Evolutionary conservation across 2,113 vertebrate genomes (phyloP).

Genomic region (Bothrops jararaca): DNA sequence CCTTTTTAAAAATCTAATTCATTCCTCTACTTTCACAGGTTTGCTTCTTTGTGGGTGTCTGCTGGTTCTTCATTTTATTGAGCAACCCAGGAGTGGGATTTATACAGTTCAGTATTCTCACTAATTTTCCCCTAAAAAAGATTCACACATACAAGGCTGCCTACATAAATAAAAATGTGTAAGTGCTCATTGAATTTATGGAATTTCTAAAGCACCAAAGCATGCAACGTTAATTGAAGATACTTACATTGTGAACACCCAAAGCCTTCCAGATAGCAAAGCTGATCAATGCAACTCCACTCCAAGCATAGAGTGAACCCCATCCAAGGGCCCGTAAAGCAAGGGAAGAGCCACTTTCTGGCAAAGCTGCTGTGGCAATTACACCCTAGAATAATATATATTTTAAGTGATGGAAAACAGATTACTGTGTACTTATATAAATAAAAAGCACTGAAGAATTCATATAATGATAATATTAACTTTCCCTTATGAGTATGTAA

Average conservation of each 20-base stretch:
- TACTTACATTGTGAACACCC: constrained; percentile 86
- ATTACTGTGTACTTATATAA: background rate
- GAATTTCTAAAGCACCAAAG: accelerated
- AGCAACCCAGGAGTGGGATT: background rate
- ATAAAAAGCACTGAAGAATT: background rate
- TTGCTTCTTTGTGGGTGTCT: background rate
- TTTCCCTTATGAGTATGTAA: background rate
- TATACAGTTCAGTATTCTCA: background rate
- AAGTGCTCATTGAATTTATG: background rate
- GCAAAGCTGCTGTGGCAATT: constrained; percentile 70
- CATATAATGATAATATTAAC: accelerated
- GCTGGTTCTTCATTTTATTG: background rate
- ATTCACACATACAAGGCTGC: background rate
- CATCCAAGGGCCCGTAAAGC: constrained; percentile 87
- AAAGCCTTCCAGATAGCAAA: constrained; percentile 84
- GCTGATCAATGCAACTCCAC: constrained; percentile 84
- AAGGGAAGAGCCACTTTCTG: constrained; percentile 84
- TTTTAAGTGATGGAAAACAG: constrained; percentile 20
- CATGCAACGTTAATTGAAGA: background rate
- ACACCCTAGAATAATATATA: constrained; percentile 72
- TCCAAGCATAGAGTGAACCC: constrained; percentile 89
- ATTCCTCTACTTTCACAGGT: background rate
- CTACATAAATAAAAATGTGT: background rate
- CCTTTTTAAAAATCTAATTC: background rate
- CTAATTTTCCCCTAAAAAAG: background rate